phyloP scores from a whole-genome alignment of 1,140 invertebrate species.

The Drosophila willistoni region DNA sequence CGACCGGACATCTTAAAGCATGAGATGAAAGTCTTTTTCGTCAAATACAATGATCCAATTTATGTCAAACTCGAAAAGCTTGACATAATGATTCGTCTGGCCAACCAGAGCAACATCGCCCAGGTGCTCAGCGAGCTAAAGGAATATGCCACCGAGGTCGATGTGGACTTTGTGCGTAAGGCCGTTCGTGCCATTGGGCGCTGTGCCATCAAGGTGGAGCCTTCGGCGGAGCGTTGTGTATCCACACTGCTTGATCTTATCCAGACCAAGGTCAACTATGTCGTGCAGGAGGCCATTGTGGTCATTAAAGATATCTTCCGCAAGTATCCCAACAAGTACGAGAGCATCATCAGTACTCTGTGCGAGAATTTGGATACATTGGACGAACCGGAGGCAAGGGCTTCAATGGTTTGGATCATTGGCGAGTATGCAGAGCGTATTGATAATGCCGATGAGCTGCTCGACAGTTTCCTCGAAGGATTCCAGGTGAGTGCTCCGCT shows the following conservation, averaged over 20 bases:
- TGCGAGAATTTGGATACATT: slow-evolving; percentile 99
- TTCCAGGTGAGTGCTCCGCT: slow-evolving; percentile 87
- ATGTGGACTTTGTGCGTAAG: slow-evolving; percentile 99
- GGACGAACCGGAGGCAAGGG: slow-evolving; percentile 99
- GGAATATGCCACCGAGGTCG: slow-evolving; percentile 99
- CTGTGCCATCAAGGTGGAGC: slow-evolving; percentile 99
- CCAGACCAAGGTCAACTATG: slow-evolving; percentile 99
- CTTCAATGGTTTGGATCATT: slow-evolving; percentile 99
- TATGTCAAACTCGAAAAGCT: slow-evolving; percentile 99
- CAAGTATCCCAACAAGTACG: slow-evolving; percentile 99
- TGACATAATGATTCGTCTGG: slow-evolving; percentile 99
- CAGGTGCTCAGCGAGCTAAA: slow-evolving; percentile 99
- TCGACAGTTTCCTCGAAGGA: slow-evolving; percentile 99
- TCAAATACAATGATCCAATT: slow-evolving; percentile 99
- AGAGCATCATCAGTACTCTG: slow-evolving; percentile 99
- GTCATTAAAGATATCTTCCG: slow-evolving; percentile 99
- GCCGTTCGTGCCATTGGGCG: slow-evolving; percentile 98
- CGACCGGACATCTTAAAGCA: slow-evolving; percentile 99
- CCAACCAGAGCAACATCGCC: slow-evolving; percentile 98
- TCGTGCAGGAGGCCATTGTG: slow-evolving; percentile 99
- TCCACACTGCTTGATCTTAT: slow-evolving; percentile 99
- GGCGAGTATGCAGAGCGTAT: slow-evolving; percentile 99
- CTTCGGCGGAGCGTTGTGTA: slow-evolving; percentile 98
- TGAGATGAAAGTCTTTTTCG: slow-evolving; percentile 99
- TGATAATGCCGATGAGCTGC: slow-evolving; percentile 99